Base-by-base conservation (phyloP, 2,888 invertebrate genomes). In the Capitulum mitella region DNA sequence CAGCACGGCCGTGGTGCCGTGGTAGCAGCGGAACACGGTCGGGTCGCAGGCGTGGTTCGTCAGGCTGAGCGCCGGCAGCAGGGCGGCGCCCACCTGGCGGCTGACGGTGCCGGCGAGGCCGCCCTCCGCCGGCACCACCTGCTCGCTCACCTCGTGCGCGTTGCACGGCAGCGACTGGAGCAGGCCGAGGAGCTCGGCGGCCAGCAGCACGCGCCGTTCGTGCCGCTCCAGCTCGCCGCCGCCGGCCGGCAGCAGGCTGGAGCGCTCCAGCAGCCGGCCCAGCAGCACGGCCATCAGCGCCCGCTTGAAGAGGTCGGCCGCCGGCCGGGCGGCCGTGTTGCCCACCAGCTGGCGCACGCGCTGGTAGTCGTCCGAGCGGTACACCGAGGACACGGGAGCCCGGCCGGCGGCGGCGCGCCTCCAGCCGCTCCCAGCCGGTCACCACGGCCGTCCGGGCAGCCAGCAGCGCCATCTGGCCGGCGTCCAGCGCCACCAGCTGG, bases 11-110 rank as follows among this genome's bases (percentile, higher is more conserved):
- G 79, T 74, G 43, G 81, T 82, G 12, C 85, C 85, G 29, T 81
- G 77, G 58, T 83, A 83, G 81, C 87, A 86, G 16, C 88, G 85
- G 32, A 86, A 84, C 8, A 87, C 83, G 80, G 88, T 88, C 3
- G 87, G 86, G 82, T 84, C 85, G 81, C 88, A 88, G 78, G 86
- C 84, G 82, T 88, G 88, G 84, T 88, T 88, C n/a, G 85, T 84
- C 48, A 87, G 85, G 82, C 87, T 87, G 80, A 88, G 85, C 0
- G 87, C 85, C 0, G 87, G 84, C 80, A 87, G 87, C 79, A 87
- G 85, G 1, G 87, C 88, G 16, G 87, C 88, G 1, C 88, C 88
- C 26, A 87, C 81, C 80, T 84, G 83, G 10, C 79, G 61, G 34
- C 81, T 82, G 48, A 81, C 79, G 26, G 82, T 80, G 34, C 83